These are phyloP conservation scores for Microcebus jonahi DNA, from an alignment of 2,113 vertebrate genomes.

Conservation along the genomic window DNA sequence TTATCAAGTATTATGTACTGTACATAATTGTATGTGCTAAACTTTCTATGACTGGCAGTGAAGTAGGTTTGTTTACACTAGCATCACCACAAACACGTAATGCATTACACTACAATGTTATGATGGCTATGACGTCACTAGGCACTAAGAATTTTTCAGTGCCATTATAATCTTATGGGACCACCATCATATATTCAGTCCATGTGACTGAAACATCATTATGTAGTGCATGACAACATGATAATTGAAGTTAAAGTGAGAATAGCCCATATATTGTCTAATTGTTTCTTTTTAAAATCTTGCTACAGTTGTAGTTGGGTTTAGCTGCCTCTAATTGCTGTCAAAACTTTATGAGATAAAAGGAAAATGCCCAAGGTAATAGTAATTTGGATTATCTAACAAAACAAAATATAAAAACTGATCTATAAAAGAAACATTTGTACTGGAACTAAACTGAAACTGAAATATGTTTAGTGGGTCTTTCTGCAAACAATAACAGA, in stretches of 20 bases:
- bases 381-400: neutral
- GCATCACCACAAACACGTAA: neutral
- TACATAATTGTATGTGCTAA: neutral
- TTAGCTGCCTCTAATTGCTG: conserved; percentile 19
- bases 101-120: neutral
- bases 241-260: neutral
- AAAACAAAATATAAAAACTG: neutral
- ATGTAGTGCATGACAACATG: neutral
- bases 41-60: neutral
- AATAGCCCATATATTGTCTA: neutral
- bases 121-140: neutral
- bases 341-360: neutral
- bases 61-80: neutral
- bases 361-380: neutral
- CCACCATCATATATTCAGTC: neutral
- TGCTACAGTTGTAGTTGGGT: neutral
- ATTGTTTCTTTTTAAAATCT: conserved; percentile 12
- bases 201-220: neutral
- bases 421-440: conserved; percentile 1
- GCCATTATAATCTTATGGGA: neutral
- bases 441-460: neutral
- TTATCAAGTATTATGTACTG: neutral
- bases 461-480: neutral
- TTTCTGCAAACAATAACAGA: neutral
- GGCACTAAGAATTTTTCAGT: neutral